Conservation (phyloP, 92 coral and sea anemone species). For the Siderastrea siderea region DNA sequence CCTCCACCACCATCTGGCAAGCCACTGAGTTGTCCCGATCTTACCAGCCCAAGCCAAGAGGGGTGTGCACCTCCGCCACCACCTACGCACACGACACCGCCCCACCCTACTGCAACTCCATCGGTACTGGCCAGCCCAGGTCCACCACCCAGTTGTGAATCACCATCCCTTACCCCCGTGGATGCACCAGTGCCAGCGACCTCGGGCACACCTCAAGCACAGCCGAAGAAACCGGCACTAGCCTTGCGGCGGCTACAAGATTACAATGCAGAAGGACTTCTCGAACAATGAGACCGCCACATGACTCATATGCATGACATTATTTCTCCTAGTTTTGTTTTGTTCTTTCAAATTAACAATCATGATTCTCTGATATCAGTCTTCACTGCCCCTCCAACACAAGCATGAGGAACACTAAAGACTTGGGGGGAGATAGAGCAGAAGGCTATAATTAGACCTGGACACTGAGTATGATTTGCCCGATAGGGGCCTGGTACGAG, state of each 20-base stretch:
- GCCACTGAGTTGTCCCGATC: background rate
- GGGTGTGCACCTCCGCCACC: background rate
- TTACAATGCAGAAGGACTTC: conserved; percentile 21
- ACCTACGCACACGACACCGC: no score
- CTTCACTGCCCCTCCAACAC: conserved; percentile 11
- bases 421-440: conserved; percentile 42
- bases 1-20: background rate
- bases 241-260: conserved; percentile 42
- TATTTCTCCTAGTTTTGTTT: conserved; percentile 1
- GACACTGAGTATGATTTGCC: no score
- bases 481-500: no score
- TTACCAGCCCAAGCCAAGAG: background rate
- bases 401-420: conserved; percentile 41
- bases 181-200: no score
- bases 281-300: conserved; percentile 17
- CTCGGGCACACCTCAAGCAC: no score
- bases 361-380: background rate
- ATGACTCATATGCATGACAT: conserved; percentile 12
- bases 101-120: no score
- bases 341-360: background rate
- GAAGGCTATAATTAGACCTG: no score
- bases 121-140: no score
- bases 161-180: no score
- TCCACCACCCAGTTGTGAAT: no score
- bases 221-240: conserved; percentile 7